phyloP scores from a whole-genome alignment of 2,888 invertebrate species.

The Neoscelio sp. region DNA sequence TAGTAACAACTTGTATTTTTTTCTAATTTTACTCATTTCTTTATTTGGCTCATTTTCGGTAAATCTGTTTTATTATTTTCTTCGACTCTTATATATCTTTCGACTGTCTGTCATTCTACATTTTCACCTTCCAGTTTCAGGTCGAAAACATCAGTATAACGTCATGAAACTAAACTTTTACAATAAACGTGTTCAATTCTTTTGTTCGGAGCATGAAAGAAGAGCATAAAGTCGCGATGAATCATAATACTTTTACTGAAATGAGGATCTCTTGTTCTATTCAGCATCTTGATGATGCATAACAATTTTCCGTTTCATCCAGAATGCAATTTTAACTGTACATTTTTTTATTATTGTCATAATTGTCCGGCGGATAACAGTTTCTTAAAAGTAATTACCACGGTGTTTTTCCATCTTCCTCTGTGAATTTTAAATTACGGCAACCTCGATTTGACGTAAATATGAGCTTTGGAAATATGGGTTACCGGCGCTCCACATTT shows the following conservation, averaged over 20 bases:
- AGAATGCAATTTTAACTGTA: constrained; percentile 64
- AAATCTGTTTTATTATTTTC: too few species aligned
- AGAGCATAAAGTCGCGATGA: constrained; percentile 28
- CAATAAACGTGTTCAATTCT: constrained; percentile 4
- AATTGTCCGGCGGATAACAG: constrained; percentile 55
- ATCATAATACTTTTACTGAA: constrained; percentile 48
- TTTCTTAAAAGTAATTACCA: constrained; percentile 55
- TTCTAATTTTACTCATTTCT: too few species aligned
- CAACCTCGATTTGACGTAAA: constrained; percentile 51
- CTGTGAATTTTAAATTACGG: constrained; percentile 44
- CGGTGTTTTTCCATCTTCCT: constrained; percentile 29
- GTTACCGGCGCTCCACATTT: constrained; percentile 47
- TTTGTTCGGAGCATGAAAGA: constrained; percentile 31
- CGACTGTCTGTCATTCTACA: not conserved
- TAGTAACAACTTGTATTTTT: too few species aligned
- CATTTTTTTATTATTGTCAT: constrained; percentile 39
- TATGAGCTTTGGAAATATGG: constrained; percentile 47
- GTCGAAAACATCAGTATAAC: not conserved
- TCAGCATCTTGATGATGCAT: constrained; percentile 37
- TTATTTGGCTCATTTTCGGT: too few species aligned
- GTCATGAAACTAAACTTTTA: not conserved
- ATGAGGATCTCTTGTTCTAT: constrained; percentile 37
- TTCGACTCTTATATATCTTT: too few species aligned
- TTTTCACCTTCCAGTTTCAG: not conserved
- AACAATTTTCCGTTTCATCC: constrained; percentile 55